Percentiles rank a stretch among this genome's conserved stretches.
Conservation (phyloP, 2,113 vertebrate species). For the Xenopus tropicalis region UCB_Xtro_10.0 CM004447.2:142311001-142311500, state of each 20-base stretch:
- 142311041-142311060: too few relatives aligned
- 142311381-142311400: conserved; percentile 33
- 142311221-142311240: conserved; percentile 3
- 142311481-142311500: conserved; percentile 33
- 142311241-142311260: conserved; percentile 17
- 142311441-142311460: conserved; percentile 43
- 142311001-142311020: too few relatives aligned
- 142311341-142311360: conserved; percentile 30
- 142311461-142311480: conserved; percentile 44
- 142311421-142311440: conserved; percentile 39
- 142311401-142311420: conserved; percentile 44
- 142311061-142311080: too few relatives aligned
- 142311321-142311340: conserved; percentile 28
- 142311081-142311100: too few relatives aligned
- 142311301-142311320: conserved; percentile 35
- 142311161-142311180: not conserved
- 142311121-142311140: not conserved
- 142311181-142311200: conserved; percentile 28
- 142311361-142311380: conserved; percentile 32
- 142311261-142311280: conserved; percentile 14
- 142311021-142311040: too few relatives aligned
- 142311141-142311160: not conserved
- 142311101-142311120: not conserved
- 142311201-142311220: conserved; percentile 11
- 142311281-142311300: conserved; percentile 34